Percentiles rank a stretch among this genome's conserved stretches.
Evolutionary conservation across 2,113 vertebrate species (phyloP).

Genomic region (Ophthalmolycus amberensis): DNA sequence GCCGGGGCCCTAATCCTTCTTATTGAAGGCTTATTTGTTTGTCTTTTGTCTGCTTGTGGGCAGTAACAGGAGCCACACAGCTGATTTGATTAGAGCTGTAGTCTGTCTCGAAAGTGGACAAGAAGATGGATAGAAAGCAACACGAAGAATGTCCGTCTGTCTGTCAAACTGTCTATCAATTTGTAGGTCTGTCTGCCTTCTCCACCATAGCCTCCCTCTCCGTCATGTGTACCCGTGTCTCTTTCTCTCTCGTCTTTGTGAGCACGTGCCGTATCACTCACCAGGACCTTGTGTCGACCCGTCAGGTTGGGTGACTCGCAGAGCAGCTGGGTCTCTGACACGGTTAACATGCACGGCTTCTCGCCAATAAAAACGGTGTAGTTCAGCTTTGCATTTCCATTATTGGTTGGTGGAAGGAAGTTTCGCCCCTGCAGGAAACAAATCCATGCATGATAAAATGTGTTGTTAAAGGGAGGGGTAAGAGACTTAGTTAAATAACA

Average conservation of each 20-base stretch:
- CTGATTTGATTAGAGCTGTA: conserved; percentile 64
- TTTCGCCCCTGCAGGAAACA: conserved; percentile 89
- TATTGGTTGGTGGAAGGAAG: conserved; percentile 91
- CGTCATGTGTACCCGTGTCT: not conserved
- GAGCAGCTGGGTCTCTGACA: conserved; percentile 96
- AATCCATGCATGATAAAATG: not conserved
- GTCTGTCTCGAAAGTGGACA: conserved; percentile 53
- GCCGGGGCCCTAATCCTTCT: conserved; percentile 68
- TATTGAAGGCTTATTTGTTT: conserved; percentile 75
- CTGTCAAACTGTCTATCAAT: conserved; percentile 47
- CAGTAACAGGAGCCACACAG: conserved; percentile 67
- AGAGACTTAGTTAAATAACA: not conserved
- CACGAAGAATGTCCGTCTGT: conserved; percentile 48
- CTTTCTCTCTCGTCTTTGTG: conserved; percentile 3
- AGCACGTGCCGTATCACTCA: conserved; percentile 77
- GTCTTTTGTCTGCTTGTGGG: conserved; percentile 72
- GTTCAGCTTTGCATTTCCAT: conserved; percentile 94
- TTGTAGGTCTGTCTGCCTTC: conserved; percentile 29
- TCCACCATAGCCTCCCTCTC: conserved; percentile 1
- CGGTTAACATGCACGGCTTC: conserved; percentile 92
- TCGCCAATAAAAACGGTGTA: conserved; percentile 96
- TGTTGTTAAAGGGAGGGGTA: not conserved
- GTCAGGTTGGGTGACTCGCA: conserved; percentile 97
- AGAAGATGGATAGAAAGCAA: conserved; percentile 50
- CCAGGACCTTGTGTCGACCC: conserved; percentile 96